Percentiles rank a stretch among this genome's conserved stretches.
Conservation (phyloP, 2,888 invertebrate species). For the Ametastegia equiseti region DNA sequence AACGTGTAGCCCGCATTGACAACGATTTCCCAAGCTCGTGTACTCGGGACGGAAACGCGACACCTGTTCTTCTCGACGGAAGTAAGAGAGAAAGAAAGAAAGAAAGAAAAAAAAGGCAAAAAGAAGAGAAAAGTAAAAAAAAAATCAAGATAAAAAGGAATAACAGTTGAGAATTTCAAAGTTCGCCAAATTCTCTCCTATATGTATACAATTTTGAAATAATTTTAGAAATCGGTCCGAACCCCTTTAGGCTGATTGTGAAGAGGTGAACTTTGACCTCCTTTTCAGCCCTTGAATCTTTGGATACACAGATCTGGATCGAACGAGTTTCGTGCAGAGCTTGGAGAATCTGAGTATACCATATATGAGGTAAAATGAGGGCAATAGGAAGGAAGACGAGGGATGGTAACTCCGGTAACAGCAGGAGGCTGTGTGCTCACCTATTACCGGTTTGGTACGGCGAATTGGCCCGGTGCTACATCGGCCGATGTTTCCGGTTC, state of each 20-base stretch:
- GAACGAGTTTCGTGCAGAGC: background rate
- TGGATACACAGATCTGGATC: background rate
- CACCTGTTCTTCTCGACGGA: constrained; percentile 33
- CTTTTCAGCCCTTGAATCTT: background rate
- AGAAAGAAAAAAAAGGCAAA: too few species aligned
- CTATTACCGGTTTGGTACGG: constrained; percentile 46
- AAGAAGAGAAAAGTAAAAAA: background rate
- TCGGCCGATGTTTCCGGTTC: constrained; percentile 48
- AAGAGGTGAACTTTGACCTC: background rate
- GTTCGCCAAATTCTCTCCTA: background rate
- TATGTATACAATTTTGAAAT: background rate
- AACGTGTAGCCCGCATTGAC: constrained; percentile 42
- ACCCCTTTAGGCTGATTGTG: too few species aligned
- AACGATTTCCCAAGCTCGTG: constrained; percentile 33
- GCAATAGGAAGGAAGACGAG: constrained; percentile 17
- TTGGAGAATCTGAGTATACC: too few species aligned
- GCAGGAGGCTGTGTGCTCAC: background rate
- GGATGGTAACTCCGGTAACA: constrained; percentile 16
- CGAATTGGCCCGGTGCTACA: constrained; percentile 42
- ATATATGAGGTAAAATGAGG: constrained; percentile 5
- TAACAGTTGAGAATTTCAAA: background rate
- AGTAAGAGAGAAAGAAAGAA: background rate
- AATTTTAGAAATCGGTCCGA: background rate
- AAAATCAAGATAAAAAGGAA: background rate
- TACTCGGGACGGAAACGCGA: constrained; percentile 33